Conservation (phyloP, 2,797 vertebrate genomes). For the Potorous gilbertii region DNA sequence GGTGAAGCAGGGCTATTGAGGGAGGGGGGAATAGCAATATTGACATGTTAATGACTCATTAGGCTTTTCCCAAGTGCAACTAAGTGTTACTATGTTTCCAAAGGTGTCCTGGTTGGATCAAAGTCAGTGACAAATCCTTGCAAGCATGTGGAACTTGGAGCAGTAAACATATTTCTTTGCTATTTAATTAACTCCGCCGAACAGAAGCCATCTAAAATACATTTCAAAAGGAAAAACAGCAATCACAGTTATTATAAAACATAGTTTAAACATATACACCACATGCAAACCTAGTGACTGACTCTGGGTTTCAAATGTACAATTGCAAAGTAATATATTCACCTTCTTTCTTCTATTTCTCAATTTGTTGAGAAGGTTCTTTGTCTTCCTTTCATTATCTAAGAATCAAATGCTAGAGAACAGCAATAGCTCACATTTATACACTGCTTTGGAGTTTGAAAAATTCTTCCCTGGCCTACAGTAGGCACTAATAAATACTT, state of each 20-base stretch:
- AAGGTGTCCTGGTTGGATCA: conserved; percentile 65
- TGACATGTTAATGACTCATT: conserved; percentile 62
- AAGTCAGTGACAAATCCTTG: conserved; percentile 65
- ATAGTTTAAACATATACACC: conserved; percentile 12
- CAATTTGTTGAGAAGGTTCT: not conserved
- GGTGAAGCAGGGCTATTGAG: not conserved
- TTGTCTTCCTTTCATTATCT: conserved; percentile 2
- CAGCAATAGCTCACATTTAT: not conserved
- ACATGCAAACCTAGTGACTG: conserved; percentile 14
- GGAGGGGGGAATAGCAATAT: conserved; percentile 31
- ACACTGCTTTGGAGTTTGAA: not conserved
- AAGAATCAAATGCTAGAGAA: conserved; percentile 11
- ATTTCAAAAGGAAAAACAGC: conserved; percentile 53
- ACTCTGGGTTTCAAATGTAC: conserved; percentile 50
- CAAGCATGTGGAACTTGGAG: conserved; percentile 55
- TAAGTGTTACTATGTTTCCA: conserved; percentile 65
- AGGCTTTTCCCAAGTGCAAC: conserved; percentile 58
- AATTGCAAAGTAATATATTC: not conserved
- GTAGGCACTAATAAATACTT: not conserved
- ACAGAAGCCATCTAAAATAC: conserved; percentile 60
- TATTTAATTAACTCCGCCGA: conserved; percentile 70
- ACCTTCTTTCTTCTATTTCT: conserved; percentile 18
- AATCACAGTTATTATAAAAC: conserved; percentile 39
- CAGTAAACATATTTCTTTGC: conserved; percentile 64
- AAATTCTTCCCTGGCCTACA: conserved; percentile 35